Evolutionary conservation across 2,888 invertebrate species (phyloP).

Genomic region (Thymelicus sylvestris): DNA sequence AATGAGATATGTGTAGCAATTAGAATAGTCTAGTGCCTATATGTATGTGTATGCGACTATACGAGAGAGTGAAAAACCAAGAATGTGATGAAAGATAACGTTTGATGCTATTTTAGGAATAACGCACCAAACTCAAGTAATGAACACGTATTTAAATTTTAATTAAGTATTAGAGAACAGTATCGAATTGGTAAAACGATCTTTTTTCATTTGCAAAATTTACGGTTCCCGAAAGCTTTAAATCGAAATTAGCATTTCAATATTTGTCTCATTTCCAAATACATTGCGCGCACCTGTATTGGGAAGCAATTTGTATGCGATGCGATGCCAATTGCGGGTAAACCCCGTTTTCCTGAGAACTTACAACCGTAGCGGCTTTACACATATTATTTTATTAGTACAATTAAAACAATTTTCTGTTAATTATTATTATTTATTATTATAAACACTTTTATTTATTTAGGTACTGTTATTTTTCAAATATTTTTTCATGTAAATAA

Average conservation of each 20-base stretch:
- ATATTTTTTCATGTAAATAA: no score
- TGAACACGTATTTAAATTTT: neutral
- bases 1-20: no score
- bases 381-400: no score
- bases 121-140: neutral
- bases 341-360: constrained; percentile 22
- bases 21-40: no score
- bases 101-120: no score
- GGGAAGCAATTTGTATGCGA: constrained; percentile 31
- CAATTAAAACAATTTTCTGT: no score
- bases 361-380: constrained; percentile 12
- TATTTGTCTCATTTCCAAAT: constrained; percentile 28
- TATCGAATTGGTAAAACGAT: constrained; percentile 3
- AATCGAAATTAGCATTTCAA: constrained; percentile 25
- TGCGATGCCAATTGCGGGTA: constrained; percentile 28
- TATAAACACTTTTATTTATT: no score
- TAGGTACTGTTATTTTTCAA: no score
- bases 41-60: no score
- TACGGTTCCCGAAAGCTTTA: constrained; percentile 1
- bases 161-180: neutral
- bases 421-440: no score
- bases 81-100: no score
- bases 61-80: no score
- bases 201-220: constrained; percentile 16
- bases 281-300: constrained; percentile 25